Conservation (phyloP, 2,113 vertebrate species). For the Heterochromis multidens region DNA sequence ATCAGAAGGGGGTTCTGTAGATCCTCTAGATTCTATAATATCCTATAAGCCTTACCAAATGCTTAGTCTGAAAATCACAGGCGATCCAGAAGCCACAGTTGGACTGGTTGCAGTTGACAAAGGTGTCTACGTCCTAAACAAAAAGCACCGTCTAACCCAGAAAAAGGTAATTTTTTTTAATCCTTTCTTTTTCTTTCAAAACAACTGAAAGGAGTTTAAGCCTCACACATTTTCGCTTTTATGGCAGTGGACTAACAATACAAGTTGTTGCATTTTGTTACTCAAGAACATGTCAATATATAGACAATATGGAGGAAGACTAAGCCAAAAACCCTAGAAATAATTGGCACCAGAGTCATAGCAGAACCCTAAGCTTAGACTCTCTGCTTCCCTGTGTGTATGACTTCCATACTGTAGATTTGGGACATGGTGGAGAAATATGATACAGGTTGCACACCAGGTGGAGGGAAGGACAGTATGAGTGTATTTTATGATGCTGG, state of each 20-base stretch:
- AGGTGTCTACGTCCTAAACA: slow-evolving; percentile 73
- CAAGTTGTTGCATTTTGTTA: background rate
- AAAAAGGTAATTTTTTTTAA: slow-evolving; percentile 60
- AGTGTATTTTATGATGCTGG: slow-evolving; percentile 78
- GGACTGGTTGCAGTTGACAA: slow-evolving; percentile 79
- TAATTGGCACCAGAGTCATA: background rate
- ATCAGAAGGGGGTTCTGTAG: rapidly evolving
- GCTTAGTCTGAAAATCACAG: slow-evolving; percentile 59
- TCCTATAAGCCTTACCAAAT: slow-evolving; percentile 10
- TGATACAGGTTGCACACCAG: slow-evolving; percentile 79
- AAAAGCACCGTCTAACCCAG: slow-evolving; percentile 73
- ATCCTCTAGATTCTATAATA: too few relatives aligned
- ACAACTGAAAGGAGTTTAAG: background rate
- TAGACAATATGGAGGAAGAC: background rate
- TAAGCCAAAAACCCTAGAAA: background rate
- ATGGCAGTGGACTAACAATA: background rate
- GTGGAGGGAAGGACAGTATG: slow-evolving; percentile 72
- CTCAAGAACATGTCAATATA: background rate
- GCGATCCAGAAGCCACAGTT: slow-evolving; percentile 72
- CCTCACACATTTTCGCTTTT: background rate
- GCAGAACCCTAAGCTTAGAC: background rate
- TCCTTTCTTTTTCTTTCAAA: background rate
- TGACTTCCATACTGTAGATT: slow-evolving; percentile 55
- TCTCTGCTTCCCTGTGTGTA: background rate
- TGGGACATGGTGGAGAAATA: slow-evolving; percentile 79